Conservation (phyloP, 1,140 invertebrate genomes). For the Cataglyphis hispanica region DNA sequence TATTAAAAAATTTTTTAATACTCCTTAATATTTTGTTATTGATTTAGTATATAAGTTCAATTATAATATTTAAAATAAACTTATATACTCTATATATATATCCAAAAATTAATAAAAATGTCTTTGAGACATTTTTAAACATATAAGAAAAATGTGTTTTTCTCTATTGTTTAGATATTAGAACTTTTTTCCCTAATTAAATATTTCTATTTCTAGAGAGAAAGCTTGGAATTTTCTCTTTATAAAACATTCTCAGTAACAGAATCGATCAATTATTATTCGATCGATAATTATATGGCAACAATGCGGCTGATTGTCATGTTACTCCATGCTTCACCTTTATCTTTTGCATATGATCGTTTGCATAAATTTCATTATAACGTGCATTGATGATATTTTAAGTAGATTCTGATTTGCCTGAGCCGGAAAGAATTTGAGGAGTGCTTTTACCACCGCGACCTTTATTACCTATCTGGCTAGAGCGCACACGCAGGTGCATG, state of each 20-base stretch:
- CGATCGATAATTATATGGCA: conserved; percentile 33
- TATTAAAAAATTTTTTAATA: too few species aligned
- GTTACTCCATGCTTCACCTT: conserved; percentile 51
- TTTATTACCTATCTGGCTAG: conserved; percentile 48
- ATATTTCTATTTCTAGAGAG: neutral
- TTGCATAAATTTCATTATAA: conserved; percentile 60
- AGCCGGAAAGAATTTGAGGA: conserved; percentile 48
- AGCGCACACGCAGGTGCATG: conserved; percentile 50
- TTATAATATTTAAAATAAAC: too few species aligned
- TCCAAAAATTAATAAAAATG: too few species aligned
- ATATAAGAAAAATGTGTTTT: neutral
- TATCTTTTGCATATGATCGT: conserved; percentile 59
- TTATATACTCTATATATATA: too few species aligned
- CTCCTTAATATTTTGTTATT: too few species aligned
- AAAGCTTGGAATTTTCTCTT: neutral
- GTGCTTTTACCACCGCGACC: conserved; percentile 52
- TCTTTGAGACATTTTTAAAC: neutral
- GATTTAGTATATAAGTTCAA: too few species aligned
- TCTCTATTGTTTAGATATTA: too few species aligned
- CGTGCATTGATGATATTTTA: conserved; percentile 39
- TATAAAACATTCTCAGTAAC: conserved; percentile 13
- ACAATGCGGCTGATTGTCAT: conserved; percentile 29
- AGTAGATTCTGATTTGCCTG: conserved; percentile 46
- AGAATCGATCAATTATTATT: conserved; percentile 36
- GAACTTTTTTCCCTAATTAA: neutral